Conservation (phyloP, 53 echinoderm and acorn worm species). For the Paelopatides confundens region DNA sequence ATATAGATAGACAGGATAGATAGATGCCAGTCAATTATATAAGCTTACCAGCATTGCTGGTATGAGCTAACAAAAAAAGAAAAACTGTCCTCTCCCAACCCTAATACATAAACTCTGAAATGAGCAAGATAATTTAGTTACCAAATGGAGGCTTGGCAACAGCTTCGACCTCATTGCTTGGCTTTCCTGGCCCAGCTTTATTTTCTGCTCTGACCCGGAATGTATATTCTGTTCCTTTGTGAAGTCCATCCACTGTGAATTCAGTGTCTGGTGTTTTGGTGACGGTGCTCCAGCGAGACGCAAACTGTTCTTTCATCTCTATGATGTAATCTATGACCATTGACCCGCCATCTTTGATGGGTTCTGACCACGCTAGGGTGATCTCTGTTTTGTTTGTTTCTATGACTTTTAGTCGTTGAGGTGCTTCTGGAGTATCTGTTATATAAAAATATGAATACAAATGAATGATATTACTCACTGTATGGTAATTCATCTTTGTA, state of each 20-base stretch:
- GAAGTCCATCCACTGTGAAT: conserved; percentile 67
- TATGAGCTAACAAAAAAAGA: too few species aligned
- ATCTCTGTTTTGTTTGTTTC: conserved; percentile 70
- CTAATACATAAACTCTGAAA: too few species aligned
- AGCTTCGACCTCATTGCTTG: conserved; percentile 70
- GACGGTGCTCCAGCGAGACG: conserved; percentile 79
- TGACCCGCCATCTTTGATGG: conserved; percentile 81
- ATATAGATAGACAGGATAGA: too few species aligned
- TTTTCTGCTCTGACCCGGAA: conserved; percentile 93
- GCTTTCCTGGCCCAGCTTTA: conserved; percentile 80
- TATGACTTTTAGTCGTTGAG: conserved; percentile 78
- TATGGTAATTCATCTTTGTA: too few species aligned
- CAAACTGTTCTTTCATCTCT: conserved; percentile 79
- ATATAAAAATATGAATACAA: neutral
- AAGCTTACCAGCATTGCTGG: too few species aligned
- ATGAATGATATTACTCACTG: too few species aligned
- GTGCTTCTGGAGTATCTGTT: conserved; percentile 78
- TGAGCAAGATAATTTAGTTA: conserved; percentile 11
- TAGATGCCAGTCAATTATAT: too few species aligned
- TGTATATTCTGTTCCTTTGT: conserved; percentile 81
- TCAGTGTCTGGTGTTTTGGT: conserved; percentile 62
- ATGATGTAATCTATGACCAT: conserved; percentile 86
- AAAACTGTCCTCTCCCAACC: too few species aligned
- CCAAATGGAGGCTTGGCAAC: conserved; percentile 92
- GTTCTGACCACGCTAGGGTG: conserved; percentile 79